Base-by-base conservation (phyloP, 2,797 vertebrate species). In the Rousettus madagascariensis region DNA sequence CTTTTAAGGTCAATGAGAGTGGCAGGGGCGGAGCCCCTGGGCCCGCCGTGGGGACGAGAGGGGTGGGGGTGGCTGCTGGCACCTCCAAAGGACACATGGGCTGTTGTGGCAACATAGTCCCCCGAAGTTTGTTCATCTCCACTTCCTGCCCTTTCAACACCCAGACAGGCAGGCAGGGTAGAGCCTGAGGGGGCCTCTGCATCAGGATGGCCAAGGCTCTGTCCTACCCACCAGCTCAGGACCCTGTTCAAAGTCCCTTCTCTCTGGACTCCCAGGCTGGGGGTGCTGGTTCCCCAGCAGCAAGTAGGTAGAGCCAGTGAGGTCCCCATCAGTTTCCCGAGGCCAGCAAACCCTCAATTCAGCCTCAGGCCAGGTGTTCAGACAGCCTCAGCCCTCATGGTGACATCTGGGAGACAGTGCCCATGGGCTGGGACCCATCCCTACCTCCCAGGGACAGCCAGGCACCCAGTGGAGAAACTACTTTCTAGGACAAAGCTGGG, bases 121-220 rank as follows among this genome's bases (percentile, higher is more conserved):
- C 55, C 78, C 8, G 24, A 12, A 46, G 53, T 90, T 80, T 92
- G 63, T 4, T 83, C 82, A 95, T 30, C 65, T 85, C 89, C 8
- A 15, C 80, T 82, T 95, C 94, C 92, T 92, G 90, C 19, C 33
- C 51, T 97, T 96, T 96, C 77, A 10, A 20, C 95, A 94, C 33
- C 24, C 1, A 1, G 65, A 41, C 2, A 0, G 26, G 49, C 22
- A 8, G 43, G 72, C 24, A 26, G 30, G 26, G 43, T 53, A 74
- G 36, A 61, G 22, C 49, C 30, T n/a, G 15, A 71, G 74, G 17
- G 24, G 46, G 19, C 15, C 24, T 88, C 41, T 43, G 33, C 9
- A 2, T 78, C 20, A 8, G 0, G 15, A 41, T 15, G 38, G 53
- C 28, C 2, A 12, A 59, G 38, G 5, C 55, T 53, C 2, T 1